Conservation (phyloP, 2,888 invertebrate species). For the Sphaeridia pumilis region DNA sequence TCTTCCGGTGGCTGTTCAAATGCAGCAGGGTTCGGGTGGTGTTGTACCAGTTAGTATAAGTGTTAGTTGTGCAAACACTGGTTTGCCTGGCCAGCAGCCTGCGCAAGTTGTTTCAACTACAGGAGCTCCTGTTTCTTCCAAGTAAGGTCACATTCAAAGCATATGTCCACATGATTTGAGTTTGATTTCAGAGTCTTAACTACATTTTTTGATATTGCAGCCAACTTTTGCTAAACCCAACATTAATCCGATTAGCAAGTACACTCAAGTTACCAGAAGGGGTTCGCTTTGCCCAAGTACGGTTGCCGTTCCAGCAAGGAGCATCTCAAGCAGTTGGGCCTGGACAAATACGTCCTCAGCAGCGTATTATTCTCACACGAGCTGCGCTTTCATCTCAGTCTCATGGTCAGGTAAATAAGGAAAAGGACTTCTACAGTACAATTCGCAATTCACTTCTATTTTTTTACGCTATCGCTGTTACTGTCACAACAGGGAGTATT, state of each 20-base stretch:
- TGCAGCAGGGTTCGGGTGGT: conserved; percentile 8
- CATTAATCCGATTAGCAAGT: conserved; percentile 22
- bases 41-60: not conserved
- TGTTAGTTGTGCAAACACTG: not conserved
- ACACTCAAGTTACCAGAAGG: conserved; percentile 23
- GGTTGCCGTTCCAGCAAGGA: conserved; percentile 20
- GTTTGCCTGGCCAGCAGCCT: not conserved
- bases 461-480: not conserved
- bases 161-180: not conserved
- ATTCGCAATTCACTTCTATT: not conserved
- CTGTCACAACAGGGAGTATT: conserved; percentile 22
- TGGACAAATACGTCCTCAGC: conserved; percentile 26
- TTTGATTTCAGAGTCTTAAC: not conserved
- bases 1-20: conserved; percentile 12
- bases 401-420: conserved; percentile 17
- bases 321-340: conserved; percentile 8
- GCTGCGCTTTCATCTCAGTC: conserved; percentile 21
- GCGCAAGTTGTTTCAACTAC: conserved; percentile 4
- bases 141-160: not conserved
- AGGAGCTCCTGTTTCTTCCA: conserved; percentile 1
- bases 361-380: conserved; percentile 30
- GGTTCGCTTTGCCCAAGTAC: conserved; percentile 24
- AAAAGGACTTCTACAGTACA: conserved; percentile 4
- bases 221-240: conserved; percentile 20
- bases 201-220: conserved; percentile 8